Evolutionary conservation across 1,140 invertebrate genomes (phyloP).

Genomic region (Prorops nasuta): DNA sequence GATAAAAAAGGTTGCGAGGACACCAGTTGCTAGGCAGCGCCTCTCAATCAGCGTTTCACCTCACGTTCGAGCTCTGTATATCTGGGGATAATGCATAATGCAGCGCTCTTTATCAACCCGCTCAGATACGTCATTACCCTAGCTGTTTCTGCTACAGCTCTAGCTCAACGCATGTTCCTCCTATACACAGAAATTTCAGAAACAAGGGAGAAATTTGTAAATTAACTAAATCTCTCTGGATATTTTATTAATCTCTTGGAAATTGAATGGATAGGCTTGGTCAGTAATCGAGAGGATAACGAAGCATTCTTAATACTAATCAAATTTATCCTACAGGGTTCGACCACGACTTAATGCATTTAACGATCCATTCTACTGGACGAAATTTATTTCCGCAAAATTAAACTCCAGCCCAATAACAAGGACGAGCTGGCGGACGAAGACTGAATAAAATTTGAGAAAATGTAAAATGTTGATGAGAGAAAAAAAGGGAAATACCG

Average conservation of each 20-base stretch:
- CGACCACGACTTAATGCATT: conserved; percentile 43
- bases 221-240: no score
- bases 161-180: no score
- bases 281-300: conserved; percentile 34
- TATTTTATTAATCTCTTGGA: background rate
- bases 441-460: no score
- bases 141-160: conserved; percentile 11
- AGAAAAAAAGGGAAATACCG: no score
- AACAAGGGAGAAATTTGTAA: background rate
- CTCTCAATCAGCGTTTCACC: conserved; percentile 42
- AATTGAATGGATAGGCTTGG: conserved; percentile 18
- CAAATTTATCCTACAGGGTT: conserved; percentile 32
- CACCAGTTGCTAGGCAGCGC: conserved; percentile 54
- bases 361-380: conserved; percentile 21
- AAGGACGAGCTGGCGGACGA: no score
- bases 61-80: conserved; percentile 34
- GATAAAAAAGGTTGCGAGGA: conserved; percentile 36
- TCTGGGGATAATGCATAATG: conserved; percentile 37
- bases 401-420: no score
- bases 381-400: conserved; percentile 20
- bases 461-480: no score
- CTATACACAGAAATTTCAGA: background rate
- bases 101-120: conserved; percentile 37
- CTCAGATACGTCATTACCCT: conserved; percentile 16
- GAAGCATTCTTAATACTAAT: conserved; percentile 50